Base-by-base conservation (phyloP, 2,888 invertebrate genomes). In the Diachrysia chrysitis region DNA sequence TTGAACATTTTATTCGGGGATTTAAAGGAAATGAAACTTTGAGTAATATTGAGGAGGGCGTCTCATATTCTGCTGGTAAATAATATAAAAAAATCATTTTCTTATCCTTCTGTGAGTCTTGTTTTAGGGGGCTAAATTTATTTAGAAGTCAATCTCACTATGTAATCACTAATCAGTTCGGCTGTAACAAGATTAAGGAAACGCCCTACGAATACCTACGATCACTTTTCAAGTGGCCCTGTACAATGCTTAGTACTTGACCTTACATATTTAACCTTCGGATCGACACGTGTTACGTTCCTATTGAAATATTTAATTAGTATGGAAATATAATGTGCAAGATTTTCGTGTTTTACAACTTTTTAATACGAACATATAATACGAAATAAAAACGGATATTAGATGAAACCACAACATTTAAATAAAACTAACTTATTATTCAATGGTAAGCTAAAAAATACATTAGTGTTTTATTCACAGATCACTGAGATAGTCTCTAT, bases 201-300 rank as follows among this genome's bases (percentile, higher is more conserved):
- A 58, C 29, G 54, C 66, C 46, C 35, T 62, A 56, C 58, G 56
- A 61, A 61, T 54, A 57, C 69, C 48, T 51, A 21, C 21, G 67
- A 66, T 69, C 57, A 53, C 29, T 69, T 73, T 70, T 65, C 51
- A 59, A 35, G 32, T 73, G 71, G 62, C 80, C 66, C 48, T 79
- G 80, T 56, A 62, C 55, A 58, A 59, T 59, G 58, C 66, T 68
- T 69, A 69, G 59, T 64, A 67, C 79, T 79, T 79, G 70, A 79
- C 79, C 79, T 81, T 76, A 69, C 60, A 35, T 63, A 59, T 57
- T 63, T 76, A 54, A 76, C 82, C 82, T 82, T 82, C 71, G 58
- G 59, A 53, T 60, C 35, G 35, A 66, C 64, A 73, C 62, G 64
- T 69, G 58, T 25, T n/a, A 51, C 35, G 32, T 65, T 42, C 35